Evolutionary conservation across 1,140 invertebrate genomes (phyloP), one percentile per base, ranked within the genome.

Genomic region (Drosophila grimshawi): DNA sequence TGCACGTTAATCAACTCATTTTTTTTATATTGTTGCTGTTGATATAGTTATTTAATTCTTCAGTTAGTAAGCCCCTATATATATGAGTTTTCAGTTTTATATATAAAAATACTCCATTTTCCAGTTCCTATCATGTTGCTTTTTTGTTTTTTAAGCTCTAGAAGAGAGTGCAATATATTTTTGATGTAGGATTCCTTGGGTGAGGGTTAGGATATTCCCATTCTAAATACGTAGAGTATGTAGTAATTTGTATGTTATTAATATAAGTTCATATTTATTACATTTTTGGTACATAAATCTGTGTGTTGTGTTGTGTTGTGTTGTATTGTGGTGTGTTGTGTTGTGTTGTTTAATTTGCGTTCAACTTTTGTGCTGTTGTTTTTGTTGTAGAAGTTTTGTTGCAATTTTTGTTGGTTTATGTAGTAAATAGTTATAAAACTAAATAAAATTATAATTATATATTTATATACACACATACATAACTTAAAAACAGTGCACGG

Each of bases 231-330:
- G 63, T 69, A 39, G 41, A 45, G 43, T 61, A 60, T 57, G 11
- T 56, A 37, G 53, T 52, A 46, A 59, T 67, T 63, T 61, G 33
- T 72, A 74, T 60, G 43, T 66, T 41, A 65, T 78, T 69, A 67
- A 69, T 86, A 88, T 86, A 86, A 78, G 81, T 81, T 81, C 72
- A 90, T 89, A 86, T 91, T 91, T 91, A 90, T 91, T 91, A 91
- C 72, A 81, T 83, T 91, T 91, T 91, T 91, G 90, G 90, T 91
- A 91, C 90, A 91, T 90, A 85, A 85, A 91, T 89, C 81, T 91
- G 86, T 82, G 83, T 86, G 46, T 86, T 3, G 30, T 19, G 41
- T 7, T 78, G 81, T 86, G 68, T 65, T 60, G 8, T 53, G 51
- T 53, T 33, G n/a, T 46, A 19, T 19, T 19, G 19, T 19, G 19